These are phyloP conservation scores for Pristionchus maxplancki DNA, from an alignment of 2,888 invertebrate genomes.

Conservation along the genomic window DNA sequence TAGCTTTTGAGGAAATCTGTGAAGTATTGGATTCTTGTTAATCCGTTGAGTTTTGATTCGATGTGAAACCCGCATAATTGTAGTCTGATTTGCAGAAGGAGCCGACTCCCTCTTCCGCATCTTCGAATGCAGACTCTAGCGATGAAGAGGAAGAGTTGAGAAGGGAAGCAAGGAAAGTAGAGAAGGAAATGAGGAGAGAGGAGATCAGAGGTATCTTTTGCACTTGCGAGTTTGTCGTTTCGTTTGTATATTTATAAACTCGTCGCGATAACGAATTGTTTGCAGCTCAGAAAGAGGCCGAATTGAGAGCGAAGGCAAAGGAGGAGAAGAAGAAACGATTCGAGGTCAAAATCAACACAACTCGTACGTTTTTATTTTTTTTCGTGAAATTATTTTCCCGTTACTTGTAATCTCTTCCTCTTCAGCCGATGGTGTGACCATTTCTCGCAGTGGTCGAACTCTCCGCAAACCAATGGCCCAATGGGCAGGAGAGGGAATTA, in stretches of 20 bases:
- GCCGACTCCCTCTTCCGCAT: neutral
- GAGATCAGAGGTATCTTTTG: conserved; percentile 35
- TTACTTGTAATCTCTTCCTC: neutral
- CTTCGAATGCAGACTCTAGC: neutral
- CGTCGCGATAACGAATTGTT: too few species aligned
- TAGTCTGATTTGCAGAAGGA: conserved; percentile 2
- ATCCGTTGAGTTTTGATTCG: neutral
- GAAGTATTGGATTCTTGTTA: neutral
- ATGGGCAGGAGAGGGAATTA: conserved; percentile 22
- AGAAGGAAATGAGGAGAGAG: conserved; percentile 32
- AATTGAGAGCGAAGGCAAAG: neutral
- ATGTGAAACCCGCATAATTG: neutral
- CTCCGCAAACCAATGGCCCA: conserved; percentile 7
- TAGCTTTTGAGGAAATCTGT: neutral
- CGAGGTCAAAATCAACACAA: neutral
- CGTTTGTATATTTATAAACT: too few species aligned
- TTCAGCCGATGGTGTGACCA: conserved; percentile 10
- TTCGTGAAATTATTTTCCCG: neutral
- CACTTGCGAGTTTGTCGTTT: too few species aligned
- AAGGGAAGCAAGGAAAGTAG: conserved; percentile 18
- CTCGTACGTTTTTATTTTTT: neutral
- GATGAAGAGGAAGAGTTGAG: neutral
- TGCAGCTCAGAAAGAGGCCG: conserved; percentile 2
- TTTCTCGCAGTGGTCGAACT: conserved; percentile 39
- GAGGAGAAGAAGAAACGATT: conserved; percentile 44